A percentile compares a stretch with the other conserved stretches of the same genome.
Evolutionary conservation across 2,888 invertebrate species (phyloP).

Genomic region (Zaprionus bogoriensis): DNA sequence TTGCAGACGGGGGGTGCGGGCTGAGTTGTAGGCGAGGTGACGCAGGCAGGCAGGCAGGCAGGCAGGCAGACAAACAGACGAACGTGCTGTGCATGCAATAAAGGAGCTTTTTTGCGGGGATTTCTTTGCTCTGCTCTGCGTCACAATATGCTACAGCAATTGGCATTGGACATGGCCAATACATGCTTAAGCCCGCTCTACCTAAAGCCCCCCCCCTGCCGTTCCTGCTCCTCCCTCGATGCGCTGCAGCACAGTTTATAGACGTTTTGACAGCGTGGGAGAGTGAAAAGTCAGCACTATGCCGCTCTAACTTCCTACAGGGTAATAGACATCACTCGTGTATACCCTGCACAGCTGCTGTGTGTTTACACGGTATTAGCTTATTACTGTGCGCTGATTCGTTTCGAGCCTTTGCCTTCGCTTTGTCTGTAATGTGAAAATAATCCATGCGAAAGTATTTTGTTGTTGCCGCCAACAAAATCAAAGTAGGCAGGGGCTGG

Average conservation of each 20-base stretch:
- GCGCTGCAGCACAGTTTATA: conserved; percentile 39
- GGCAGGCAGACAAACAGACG: conserved; percentile 67
- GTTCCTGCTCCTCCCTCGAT: neutral
- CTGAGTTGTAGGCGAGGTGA: too few species aligned
- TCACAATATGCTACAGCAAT: conserved; percentile 75
- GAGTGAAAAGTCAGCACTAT: neutral
- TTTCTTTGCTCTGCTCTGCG: conserved; percentile 60
- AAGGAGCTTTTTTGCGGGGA: conserved; percentile 71
- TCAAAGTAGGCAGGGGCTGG: conserved; percentile 56
- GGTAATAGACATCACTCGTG: neutral
- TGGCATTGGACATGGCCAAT: conserved; percentile 44
- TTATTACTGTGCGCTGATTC: conserved; percentile 44
- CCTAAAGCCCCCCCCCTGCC: too few species aligned
- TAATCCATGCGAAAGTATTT: conserved; percentile 59
- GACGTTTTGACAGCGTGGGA: conserved; percentile 28
- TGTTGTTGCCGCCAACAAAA: conserved; percentile 45
- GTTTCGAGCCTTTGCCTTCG: conserved; percentile 46
- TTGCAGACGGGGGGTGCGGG: neutral
- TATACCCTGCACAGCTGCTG: conserved; percentile 1
- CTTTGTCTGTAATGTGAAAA: conserved; percentile 72
- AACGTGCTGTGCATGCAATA: conserved; percentile 77
- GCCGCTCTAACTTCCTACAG: neutral
- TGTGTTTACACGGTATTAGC: neutral
- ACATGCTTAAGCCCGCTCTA: conserved; percentile 27
- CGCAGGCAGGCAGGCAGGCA: conserved; percentile 50